Base-by-base conservation (phyloP, 2,888 invertebrate species). In the Drosophila rellima region DNA sequence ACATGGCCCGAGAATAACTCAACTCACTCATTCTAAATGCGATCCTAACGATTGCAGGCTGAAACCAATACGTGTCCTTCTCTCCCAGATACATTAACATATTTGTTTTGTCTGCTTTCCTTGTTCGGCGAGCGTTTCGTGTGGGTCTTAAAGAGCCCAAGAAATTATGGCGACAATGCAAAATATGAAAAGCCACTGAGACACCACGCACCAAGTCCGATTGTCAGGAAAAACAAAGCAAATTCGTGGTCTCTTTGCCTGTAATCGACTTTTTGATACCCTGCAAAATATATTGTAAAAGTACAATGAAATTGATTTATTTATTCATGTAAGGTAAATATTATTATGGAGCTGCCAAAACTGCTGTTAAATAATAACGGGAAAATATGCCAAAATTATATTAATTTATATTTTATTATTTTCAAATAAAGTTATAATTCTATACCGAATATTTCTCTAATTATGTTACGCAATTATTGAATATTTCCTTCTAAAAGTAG, bases 61-160 rank as follows among this genome's bases (percentile, higher is more conserved):
- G 80, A 85, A 84, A 84, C 85, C 89, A 84, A 84, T 84, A 84
- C 88, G 85, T 89, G 84, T 84, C 83, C 75, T 76, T 67, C 59
- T 63, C 71, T 54, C 44, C 61, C 54, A 72, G 67, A 72, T 76
- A 89, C 89, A 89, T 84, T 89, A 89, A 84, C 89, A 89, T 84
- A 89, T 89, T 84, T 89, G 85, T 79, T 85, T 89, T 79, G 85
- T 89, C 85, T 88, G 82, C 61, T 70, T 59, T 69, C n/a, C 62
- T 42, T 78, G 74, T 73, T 54, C 17, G 7, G 10, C 6, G 26
- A 8, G 40, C 33, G 15, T 50, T 35, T 55, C 67, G 57, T 44
- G 66, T 33, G 55, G n/a, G 55, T 54, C 66, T 69, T 65, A 56
- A 74, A 70, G 74, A 76, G 69, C 78, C 61, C 68, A 52, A 69